Percentiles rank a stretch among this genome's conserved stretches.
phyloP scores from a whole-genome alignment of 2,113 vertebrate species.

The Eurypyga helias region DNA sequence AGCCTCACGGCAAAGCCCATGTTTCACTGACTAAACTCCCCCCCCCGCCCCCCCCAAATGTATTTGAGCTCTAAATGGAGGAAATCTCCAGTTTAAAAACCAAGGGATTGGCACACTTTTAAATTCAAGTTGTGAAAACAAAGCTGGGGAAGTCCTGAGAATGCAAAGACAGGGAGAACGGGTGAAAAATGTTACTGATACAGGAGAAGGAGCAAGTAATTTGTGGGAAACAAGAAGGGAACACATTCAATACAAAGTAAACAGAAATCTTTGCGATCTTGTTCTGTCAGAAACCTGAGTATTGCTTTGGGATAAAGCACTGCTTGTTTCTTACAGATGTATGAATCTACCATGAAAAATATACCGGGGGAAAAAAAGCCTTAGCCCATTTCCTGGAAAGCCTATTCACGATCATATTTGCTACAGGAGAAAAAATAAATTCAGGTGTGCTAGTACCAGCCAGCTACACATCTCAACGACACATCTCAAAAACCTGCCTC shows the following conservation, averaged over 20 bases:
- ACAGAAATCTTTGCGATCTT: background rate
- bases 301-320: background rate
- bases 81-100: rapidly evolving
- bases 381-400: background rate
- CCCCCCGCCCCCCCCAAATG: too few relatives aligned
- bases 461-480: background rate
- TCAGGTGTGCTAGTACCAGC: background rate
- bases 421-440: background rate
- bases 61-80: background rate
- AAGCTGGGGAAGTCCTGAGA: background rate
- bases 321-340: background rate
- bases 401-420: background rate
- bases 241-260: background rate
- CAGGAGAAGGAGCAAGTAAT: background rate
- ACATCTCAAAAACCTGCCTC: background rate
- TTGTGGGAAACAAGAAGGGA: background rate
- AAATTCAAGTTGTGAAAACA: background rate
- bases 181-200: background rate
- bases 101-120: background rate
- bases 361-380: background rate
- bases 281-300: background rate
- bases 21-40: background rate
- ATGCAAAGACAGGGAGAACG: background rate
- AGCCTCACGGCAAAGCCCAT: background rate
- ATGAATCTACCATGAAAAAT: background rate